Conservation (phyloP, 1,140 invertebrate species). For the Polypedilum vanderplanki region DNA sequence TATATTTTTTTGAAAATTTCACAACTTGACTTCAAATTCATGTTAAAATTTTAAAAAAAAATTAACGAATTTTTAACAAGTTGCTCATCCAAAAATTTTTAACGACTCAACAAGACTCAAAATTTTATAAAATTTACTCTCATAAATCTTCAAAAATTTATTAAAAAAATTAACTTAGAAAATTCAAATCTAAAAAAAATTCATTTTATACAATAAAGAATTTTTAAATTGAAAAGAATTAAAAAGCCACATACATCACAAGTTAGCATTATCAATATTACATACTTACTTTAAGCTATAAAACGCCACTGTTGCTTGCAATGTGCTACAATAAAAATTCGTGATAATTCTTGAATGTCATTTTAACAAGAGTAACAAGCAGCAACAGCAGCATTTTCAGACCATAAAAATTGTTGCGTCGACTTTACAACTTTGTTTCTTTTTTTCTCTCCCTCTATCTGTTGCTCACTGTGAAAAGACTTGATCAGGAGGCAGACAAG, state of each 20-base stretch:
- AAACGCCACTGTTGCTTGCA: neutral
- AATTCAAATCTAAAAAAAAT: neutral
- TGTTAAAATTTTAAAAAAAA: no score
- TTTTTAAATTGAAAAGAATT: neutral
- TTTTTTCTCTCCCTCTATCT: neutral
- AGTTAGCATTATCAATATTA: neutral
- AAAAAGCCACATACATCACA: neutral
- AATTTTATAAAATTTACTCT: no score
- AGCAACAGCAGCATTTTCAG: neutral
- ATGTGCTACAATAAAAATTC: neutral
- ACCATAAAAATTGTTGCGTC: constrained; percentile 15
- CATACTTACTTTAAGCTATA: neutral
- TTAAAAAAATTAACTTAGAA: neutral
- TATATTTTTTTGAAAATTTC: no score
- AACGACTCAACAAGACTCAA: no score
- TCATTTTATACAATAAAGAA: neutral
- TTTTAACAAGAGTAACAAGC: constrained; percentile 1
- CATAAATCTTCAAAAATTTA: no score
- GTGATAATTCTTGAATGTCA: constrained; percentile 18
- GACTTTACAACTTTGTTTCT: constrained; percentile 18
- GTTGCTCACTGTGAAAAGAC: neutral
- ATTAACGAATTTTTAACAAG: no score
- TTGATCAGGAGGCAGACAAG: neutral
- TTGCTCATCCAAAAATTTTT: no score
- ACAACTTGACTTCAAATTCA: no score